Evolutionary conservation across 1,140 invertebrate genomes (phyloP).

Genomic region (Danaus melanippus): DNA sequence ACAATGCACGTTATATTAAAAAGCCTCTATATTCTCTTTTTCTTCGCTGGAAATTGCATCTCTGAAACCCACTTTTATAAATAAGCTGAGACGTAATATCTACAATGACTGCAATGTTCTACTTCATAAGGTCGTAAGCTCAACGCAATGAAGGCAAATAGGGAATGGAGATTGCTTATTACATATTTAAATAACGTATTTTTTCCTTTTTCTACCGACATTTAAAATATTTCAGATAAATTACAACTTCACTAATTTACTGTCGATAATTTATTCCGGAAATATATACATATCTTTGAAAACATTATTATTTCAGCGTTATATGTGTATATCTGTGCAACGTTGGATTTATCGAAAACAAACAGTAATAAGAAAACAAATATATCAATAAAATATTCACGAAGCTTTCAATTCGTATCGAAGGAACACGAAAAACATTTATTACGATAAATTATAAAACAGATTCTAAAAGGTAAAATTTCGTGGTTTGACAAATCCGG

Average conservation of each 20-base stretch:
- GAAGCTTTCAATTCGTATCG: too few species aligned
- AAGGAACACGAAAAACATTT: not conserved
- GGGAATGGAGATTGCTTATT: constrained; percentile 12
- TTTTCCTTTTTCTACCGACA: not conserved
- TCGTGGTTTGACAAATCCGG: constrained; percentile 17
- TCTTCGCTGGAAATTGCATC: too few species aligned
- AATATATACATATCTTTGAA: not conserved
- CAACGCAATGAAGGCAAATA: not conserved
- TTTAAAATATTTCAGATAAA: not conserved
- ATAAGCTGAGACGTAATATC: too few species aligned
- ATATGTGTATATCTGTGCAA: too few species aligned
- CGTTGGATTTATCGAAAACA: too few species aligned
- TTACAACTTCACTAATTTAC: not conserved
- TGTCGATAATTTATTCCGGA: not conserved
- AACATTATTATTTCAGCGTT: not conserved
- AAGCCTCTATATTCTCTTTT: too few species aligned
- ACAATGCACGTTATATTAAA: too few species aligned
- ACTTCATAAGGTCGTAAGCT: too few species aligned
- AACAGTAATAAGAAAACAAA: too few species aligned
- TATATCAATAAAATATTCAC: too few species aligned
- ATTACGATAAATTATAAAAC: constrained; percentile 10
- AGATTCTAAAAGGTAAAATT: constrained; percentile 19
- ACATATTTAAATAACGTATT: constrained; percentile 12
- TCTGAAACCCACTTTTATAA: too few species aligned
- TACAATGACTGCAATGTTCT: too few species aligned